These are phyloP conservation scores for Mystacides longicornis DNA, from an alignment of 2,888 invertebrate species.

Conservation along the genomic window DNA sequence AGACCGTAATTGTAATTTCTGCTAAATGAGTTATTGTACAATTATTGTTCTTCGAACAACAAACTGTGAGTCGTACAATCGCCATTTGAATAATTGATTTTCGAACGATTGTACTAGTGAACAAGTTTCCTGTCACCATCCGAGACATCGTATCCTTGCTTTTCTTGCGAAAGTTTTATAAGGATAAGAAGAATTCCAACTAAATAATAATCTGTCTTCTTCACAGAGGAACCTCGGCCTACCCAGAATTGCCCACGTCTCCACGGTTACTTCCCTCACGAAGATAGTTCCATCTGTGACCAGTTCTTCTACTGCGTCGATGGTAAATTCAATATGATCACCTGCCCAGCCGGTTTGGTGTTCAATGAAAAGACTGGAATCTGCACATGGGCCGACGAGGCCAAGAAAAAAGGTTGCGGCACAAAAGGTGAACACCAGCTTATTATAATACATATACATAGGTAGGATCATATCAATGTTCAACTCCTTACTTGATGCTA, in stretches of 20 bases:
- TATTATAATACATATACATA: too few relatives aligned
- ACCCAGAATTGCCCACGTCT: constrained; percentile 68
- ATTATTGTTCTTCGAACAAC: neutral
- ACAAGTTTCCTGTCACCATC: neutral
- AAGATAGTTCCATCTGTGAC: constrained; percentile 68
- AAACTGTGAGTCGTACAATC: neutral
- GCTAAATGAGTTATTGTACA: neutral
- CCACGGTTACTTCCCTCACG: constrained; percentile 84
- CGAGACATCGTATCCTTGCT: too few relatives aligned
- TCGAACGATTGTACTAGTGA: neutral
- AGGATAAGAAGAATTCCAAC: too few relatives aligned
- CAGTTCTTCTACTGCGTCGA: constrained; percentile 86
- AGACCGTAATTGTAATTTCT: neutral
- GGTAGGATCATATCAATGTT: too few relatives aligned
- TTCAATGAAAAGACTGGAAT: constrained; percentile 85
- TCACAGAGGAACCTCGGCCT: constrained; percentile 64
- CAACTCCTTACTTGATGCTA: neutral
- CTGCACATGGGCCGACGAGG: constrained; percentile 90
- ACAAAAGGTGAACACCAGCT: constrained; percentile 54
- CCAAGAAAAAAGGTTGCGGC: constrained; percentile 78
- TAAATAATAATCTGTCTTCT: too few relatives aligned
- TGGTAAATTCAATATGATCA: constrained; percentile 83
- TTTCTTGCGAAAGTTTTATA: too few relatives aligned
- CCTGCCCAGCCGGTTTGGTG: constrained; percentile 78
- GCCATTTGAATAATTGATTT: neutral